Evolutionary conservation across 1,140 invertebrate genomes (phyloP), one percentile per base, ranked within the genome.

Genomic region (Octopus sinensis): DNA sequence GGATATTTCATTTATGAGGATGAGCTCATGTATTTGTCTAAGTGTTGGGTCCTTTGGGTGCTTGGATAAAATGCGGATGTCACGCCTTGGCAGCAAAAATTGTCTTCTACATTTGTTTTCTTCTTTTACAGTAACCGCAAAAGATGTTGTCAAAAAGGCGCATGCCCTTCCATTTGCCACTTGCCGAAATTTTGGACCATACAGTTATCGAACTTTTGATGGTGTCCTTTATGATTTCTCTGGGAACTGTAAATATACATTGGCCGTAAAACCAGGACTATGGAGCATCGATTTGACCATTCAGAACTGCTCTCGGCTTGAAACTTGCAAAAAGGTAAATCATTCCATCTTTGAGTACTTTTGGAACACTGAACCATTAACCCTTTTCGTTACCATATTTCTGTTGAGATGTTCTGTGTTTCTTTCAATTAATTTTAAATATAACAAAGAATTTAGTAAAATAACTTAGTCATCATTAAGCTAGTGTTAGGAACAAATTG

Each of bases 101-200:
- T 12, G 56, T 78, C 6, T 78, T 78, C 43, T 12, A 52, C 17
- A 7, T 78, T 53, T 7, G 7, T 51, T 17, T 78, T 30, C 23
- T 10, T 53, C 17, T 53, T 17, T 43, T 73, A n/a, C 30, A 73
- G 17, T 5, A n/a, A n/a, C 54, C 17, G 78, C 53, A 17, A 13
- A 9, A 87, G 82, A 84, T 0, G 83, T 86, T 6, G 82, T 86
- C 56, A 81, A 80, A 6, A 81, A 85, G 68, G 77, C 73, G 4
- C 81, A 73, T 9, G 68, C 85, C 13, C 76, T 84, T 54, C 79
- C 81, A 9, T 87, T 86, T 73, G 71, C 83, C 0, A 86, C 92
- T 7, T 96, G 95, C 85, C 92, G 94, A 62, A 93, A 93, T 6
- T 96, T 95, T 95, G 93, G 93, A 51, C 93, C 93, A 23, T 90